Evolutionary conservation across 2,888 invertebrate genomes (phyloP), one percentile per base, ranked within the genome.

Genomic region (Platypus cylindrus): DNA sequence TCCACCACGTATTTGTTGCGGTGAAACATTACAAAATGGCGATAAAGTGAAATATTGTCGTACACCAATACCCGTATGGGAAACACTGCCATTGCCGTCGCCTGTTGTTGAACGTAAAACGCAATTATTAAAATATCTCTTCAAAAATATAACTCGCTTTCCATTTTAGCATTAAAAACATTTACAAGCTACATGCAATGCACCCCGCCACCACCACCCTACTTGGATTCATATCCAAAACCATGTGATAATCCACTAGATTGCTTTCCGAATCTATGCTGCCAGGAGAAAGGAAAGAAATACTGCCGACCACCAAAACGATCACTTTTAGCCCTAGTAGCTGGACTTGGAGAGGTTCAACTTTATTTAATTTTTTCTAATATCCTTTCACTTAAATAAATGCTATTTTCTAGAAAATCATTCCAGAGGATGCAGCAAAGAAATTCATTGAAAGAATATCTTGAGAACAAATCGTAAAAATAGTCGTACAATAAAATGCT

Each of bases 251-350:
- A 73, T 4, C 74, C 75, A 9, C 64, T 80, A 3, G 81, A 82
- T 56, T 83, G 83, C 55, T 80, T 82, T 57, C 82, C 83, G 5
- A 81, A 81, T 60, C 64, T 83, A 38, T 83, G 82, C 54, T 83
- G 83, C 43, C 81, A 82, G 45, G 83, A 83, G 59, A 72, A 73
- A 26, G 78, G 78, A 3, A 70, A 71, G 48, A 75, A 75, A 45
- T 70, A 73, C 48, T 83, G 83, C 51, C 67, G 82, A 28, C 80
- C 82, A 5, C 78, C 82, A 18, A 78, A 74, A 53, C 70, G 75
- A 46, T 81, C 81, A 9, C 54, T 83, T 2, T 59, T 81, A 14
- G 70, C 78, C 1, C 55, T 80, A 35, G 63, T 81, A 31, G 75
- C 75, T 27, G 75, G 68, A 26, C 63, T 75, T 14, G 65, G 70